Conservation (phyloP, 2,113 vertebrate genomes). For the Podocnemis expansa region DNA sequence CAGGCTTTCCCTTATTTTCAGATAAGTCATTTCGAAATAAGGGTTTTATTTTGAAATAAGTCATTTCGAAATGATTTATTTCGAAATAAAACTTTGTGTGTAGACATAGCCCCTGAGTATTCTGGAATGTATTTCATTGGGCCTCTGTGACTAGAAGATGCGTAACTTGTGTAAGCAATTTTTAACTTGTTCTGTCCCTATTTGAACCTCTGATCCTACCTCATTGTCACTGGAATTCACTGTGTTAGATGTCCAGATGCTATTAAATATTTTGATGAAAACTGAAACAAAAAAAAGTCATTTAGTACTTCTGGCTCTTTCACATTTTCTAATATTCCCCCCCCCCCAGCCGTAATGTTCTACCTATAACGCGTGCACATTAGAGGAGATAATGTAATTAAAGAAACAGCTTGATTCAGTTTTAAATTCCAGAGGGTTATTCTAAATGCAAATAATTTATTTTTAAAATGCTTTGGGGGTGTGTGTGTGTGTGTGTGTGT, state of each 20-base stretch:
- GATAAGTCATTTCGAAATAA: too few relatives aligned
- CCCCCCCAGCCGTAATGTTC: too few relatives aligned
- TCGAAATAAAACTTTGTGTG: too few relatives aligned
- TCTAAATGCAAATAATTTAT: not conserved
- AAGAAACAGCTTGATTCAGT: not conserved
- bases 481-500: too few relatives aligned
- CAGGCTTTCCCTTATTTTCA: too few relatives aligned
- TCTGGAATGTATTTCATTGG: not conserved
- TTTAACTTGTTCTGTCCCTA: not conserved
- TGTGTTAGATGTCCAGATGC: not conserved
- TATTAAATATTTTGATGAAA: not conserved
- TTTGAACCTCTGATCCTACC: not conserved
- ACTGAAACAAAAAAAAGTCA: not conserved
- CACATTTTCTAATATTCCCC: not conserved
- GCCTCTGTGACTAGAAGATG: not conserved
- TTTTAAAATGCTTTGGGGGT: not conserved
- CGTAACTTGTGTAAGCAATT: not conserved
- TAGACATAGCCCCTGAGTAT: too few relatives aligned
- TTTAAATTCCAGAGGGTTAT: not conserved
- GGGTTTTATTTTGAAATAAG: too few relatives aligned
- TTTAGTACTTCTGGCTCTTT: not conserved
- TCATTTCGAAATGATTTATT: too few relatives aligned
- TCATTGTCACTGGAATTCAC: too few relatives aligned
- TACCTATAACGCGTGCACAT: not conserved
- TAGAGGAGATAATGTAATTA: not conserved